Base-by-base conservation (phyloP, 2,113 vertebrate genomes). In the Psammodynastes pulverulentus region DNA sequence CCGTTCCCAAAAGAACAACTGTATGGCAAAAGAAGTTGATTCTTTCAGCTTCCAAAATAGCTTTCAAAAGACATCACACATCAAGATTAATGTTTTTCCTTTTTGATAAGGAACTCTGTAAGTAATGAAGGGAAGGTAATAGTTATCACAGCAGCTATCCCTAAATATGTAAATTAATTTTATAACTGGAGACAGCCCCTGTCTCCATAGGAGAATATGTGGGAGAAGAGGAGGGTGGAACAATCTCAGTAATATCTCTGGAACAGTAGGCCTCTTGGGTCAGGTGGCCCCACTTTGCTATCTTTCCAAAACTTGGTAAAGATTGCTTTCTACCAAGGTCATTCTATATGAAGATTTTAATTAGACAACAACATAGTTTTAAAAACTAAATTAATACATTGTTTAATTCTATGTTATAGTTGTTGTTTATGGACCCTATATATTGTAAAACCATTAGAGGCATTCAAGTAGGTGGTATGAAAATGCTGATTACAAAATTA, bases 11-110 rank as follows among this genome's bases (percentile, higher is more conserved):
- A 53, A 9, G 62, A 4, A 48, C 51, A 93, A 91, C 0, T 91
- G 90, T 90, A 52, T 89, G 52, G 48, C 15, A 15, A 86, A 0
- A 0, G 23, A 3, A 21, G 58, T 56, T 43, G 85, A 67, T 43
- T 26, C 21, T 67, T 67, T n/a, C 51, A 84, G 52, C 79, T 93
- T 87, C 29, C 86, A 62, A 45, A 95, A 90, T 10, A 86, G 43
- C 19, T 49, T 67, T 15, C 67, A 17, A 39, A 84, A 52, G 56
- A 88, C 24, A 8, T 58, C 4, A 0, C 0, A 0, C 3, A 29
- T 87, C 84, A 56, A 46, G 46, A 17, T 3, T 5, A 72, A 52
- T 88, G 19, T 23, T 7, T 67, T 91, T 84, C 1, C 0, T 39
- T 34, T 9, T 49, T 10, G 3, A 15, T 43, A 4, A 1, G 53